Evolutionary conservation across 2,113 vertebrate genomes (phyloP), one percentile per base, ranked within the genome.

Genomic region (Leucopsar rothschildi): DNA sequence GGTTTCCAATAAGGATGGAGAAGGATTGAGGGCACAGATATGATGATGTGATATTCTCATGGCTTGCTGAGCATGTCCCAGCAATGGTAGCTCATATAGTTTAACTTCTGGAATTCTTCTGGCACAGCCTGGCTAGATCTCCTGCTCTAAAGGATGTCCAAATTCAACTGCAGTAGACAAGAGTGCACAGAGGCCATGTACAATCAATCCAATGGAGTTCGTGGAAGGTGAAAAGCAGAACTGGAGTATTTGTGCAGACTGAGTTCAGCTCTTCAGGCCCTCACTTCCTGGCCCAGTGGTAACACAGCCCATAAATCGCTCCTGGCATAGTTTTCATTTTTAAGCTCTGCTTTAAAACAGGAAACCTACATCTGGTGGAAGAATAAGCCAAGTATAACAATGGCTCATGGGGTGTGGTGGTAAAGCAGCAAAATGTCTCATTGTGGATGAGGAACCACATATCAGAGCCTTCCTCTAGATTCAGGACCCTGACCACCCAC

Each of bases 291-390:
- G 53, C 56, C 42, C 88, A 69, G 69, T 20, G 56, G 69, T 91
- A 94, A 90, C 90, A 90, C 88, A 77, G 78, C 61, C 87, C 0
- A 0, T 94, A 92, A 93, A 94, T 92, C 33, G 33, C 59, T 68
- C 19, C 86, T 88, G 1, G 33, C 81, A 76, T 88, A 49, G 61
- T 66, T 97, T 92, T 94, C 10, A 77, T 88, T 94, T 92, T 72
- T 60, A 82, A 93, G n/a, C 70, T 61, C 37, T 88, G 52, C 55
- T 95, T 91, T 90, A 71, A 88, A 93, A 50, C 56, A 79, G 59
- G 88, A 82, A 86, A 60, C 10, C 52, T 81, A 83, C 89, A 94
- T 95, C 85, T 95, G 92, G 80, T 82, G 76, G 73, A 80, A 93
- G 72, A 93, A 78, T 66, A 92, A 81, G 82, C 86, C 94, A 90